Evolutionary conservation across 2,888 invertebrate species (phyloP).

Genomic region (Prionchulus punctatus): DNA sequence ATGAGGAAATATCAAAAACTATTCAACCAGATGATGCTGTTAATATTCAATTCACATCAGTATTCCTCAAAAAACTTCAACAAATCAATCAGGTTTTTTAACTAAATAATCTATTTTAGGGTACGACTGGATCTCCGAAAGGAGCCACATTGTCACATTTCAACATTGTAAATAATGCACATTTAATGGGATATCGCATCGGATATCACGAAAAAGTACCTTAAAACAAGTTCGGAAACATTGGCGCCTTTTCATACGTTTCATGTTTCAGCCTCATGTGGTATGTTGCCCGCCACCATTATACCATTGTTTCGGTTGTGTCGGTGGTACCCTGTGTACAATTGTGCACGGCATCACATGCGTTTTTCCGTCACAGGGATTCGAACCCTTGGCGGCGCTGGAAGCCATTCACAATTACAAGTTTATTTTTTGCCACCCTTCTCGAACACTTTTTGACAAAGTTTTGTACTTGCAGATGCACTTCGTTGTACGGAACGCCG

Average conservation of each 20-base stretch:
- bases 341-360: slow-evolving; percentile 40
- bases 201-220: slow-evolving; percentile 37
- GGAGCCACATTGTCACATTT: slow-evolving; percentile 49
- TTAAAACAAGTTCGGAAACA: neutral
- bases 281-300: slow-evolving; percentile 51
- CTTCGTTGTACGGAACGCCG: slow-evolving; percentile 57
- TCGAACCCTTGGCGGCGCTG: slow-evolving; percentile 47
- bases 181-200: slow-evolving; percentile 43
- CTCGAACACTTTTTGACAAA: neutral
- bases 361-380: slow-evolving; percentile 37
- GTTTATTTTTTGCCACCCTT: slow-evolving; percentile 33
- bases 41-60: slow-evolving; percentile 65
- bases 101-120: slow-evolving; percentile 36
- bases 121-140: slow-evolving; percentile 64
- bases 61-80: slow-evolving; percentile 14
- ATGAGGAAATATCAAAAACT: slow-evolving; percentile 38
- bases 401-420: slow-evolving; percentile 50
- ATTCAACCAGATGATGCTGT: slow-evolving; percentile 51
- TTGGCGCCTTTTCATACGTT: too few relatives aligned
- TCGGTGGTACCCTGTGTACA: slow-evolving; percentile 45
- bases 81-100: slow-evolving; percentile 6
- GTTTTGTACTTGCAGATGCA: slow-evolving; percentile 43
- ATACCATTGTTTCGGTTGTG: slow-evolving; percentile 64
- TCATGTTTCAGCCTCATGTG: slow-evolving; percentile 21
- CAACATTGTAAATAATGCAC: slow-evolving; percentile 57